Percentiles rank a stretch among this genome's conserved stretches.
phyloP scores from a whole-genome alignment of 2,797 vertebrate species.

The Rhinoraja longicauda region DNA sequence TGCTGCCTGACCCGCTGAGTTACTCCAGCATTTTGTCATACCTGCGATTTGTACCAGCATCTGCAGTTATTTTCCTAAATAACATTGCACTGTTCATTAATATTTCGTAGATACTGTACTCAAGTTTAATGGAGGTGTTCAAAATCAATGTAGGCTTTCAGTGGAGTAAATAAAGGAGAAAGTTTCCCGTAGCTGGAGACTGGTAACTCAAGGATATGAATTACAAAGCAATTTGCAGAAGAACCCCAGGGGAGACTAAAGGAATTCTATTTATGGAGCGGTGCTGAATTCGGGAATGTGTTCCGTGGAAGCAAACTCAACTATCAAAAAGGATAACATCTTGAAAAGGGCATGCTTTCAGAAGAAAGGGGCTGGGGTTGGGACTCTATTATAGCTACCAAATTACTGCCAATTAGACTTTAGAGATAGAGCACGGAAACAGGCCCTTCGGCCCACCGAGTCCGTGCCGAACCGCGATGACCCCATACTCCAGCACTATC shows the following conservation, averaged over 20 bases:
- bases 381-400: not conserved
- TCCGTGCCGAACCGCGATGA: no score
- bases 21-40: no score
- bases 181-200: not conserved
- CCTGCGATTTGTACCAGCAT: no score
- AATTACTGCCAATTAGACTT: not conserved
- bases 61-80: no score
- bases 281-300: not conserved
- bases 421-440: no score
- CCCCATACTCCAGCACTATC: no score
- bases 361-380: not conserved
- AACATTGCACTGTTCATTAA: no score
- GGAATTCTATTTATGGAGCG: not conserved
- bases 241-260: not conserved
- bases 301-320: not conserved
- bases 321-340: not conserved
- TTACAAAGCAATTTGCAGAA: not conserved
- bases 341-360: not conserved
- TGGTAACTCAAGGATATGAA: not conserved
- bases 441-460: no score
- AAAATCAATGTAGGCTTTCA: not conserved
- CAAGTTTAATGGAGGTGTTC: not conserved
- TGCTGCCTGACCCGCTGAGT: no score
- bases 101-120: not conserved
- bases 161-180: not conserved